These are phyloP conservation scores for Thymelicus sylvestris DNA, from an alignment of 2,888 invertebrate species.

Conservation along the genomic window DNA sequence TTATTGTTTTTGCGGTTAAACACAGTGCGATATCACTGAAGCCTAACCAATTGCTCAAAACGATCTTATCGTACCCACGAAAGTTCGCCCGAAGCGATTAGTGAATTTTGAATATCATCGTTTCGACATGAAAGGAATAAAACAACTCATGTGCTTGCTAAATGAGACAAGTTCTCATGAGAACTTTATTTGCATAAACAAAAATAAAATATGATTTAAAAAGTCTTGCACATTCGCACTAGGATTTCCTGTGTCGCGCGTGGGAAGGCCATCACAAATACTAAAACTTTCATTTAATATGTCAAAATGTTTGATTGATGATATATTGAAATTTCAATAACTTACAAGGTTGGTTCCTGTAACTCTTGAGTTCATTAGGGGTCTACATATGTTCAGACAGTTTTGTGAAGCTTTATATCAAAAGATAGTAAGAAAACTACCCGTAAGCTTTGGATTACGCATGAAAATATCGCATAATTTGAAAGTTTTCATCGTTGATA, in stretches of 20 bases:
- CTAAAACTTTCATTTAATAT: background rate
- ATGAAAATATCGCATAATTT: too few species aligned
- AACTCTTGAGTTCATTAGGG: too few species aligned
- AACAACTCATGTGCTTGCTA: conserved; percentile 17
- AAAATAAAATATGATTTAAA: conserved; percentile 11
- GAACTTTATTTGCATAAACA: conserved; percentile 27
- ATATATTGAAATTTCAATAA: background rate
- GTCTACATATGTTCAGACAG: too few species aligned
- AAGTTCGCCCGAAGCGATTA: conserved; percentile 29
- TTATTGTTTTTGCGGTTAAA: conserved; percentile 16
- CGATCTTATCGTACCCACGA: conserved; percentile 28
- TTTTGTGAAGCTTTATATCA: background rate
- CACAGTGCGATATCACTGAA: conserved; percentile 18
- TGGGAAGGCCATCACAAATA: conserved; percentile 1
- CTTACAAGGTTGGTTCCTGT: too few species aligned
- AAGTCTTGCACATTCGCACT: background rate
- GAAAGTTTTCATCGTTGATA: background rate
- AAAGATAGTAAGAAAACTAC: too few species aligned
- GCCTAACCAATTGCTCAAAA: conserved; percentile 17
- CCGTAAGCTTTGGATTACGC: too few species aligned
- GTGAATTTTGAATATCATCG: conserved; percentile 34
- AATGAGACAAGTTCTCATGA: conserved; percentile 20
- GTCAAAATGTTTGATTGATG: background rate
- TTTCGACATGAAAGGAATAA: conserved; percentile 27
- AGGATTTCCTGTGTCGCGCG: background rate